Conservation (phyloP, 2,113 vertebrate genomes). For the Mirza zaza region DNA sequence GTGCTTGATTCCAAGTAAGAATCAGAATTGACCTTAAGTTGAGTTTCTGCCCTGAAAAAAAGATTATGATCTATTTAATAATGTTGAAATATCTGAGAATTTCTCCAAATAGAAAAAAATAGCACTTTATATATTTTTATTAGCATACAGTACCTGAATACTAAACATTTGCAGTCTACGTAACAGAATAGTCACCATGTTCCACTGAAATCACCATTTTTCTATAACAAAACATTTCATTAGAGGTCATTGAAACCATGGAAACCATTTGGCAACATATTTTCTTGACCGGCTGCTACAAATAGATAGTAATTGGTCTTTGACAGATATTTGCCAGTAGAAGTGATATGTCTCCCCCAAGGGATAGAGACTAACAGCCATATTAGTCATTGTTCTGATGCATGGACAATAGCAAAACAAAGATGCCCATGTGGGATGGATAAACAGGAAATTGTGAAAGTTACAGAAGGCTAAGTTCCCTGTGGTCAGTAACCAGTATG, state of each 20-base stretch:
- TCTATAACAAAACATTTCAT: neutral
- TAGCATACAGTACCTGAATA: neutral
- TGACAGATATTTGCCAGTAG: neutral
- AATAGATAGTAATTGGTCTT: neutral
- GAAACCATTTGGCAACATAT: conserved; percentile 11
- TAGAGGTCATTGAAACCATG: neutral
- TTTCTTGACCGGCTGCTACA: neutral
- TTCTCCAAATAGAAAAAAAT: conserved; percentile 17
- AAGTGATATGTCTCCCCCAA: neutral
- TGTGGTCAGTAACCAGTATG: neutral
- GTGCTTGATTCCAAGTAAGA: neutral
- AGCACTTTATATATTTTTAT: neutral
- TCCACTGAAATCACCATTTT: neutral
- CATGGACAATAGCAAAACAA: neutral
- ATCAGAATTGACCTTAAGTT: neutral
- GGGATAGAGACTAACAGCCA: neutral
- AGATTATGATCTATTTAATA: neutral
- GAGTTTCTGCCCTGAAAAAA: neutral
- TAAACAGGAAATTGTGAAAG: neutral
- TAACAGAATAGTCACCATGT: neutral
- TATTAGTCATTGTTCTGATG: neutral
- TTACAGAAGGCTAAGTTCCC: neutral
- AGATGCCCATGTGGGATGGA: neutral
- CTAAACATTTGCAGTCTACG: neutral
- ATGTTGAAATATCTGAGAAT: neutral